phyloP scores from a whole-genome alignment of 2,113 vertebrate genomes.

The Halichoerus grypus region DNA sequence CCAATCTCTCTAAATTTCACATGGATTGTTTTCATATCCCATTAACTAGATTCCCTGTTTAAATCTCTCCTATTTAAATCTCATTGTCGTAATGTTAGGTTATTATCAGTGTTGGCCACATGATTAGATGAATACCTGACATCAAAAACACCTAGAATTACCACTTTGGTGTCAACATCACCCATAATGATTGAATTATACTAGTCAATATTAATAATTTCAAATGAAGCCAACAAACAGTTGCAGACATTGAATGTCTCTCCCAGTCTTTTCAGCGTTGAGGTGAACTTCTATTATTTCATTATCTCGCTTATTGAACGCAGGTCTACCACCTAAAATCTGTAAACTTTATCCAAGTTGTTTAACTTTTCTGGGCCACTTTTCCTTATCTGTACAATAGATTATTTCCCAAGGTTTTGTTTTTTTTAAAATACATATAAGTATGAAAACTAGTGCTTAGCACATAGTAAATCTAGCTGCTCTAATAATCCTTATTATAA shows the following conservation, averaged over 20 bases:
- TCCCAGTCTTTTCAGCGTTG: not conserved
- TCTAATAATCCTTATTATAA: not conserved
- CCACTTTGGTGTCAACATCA: not conserved
- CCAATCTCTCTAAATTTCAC: not conserved
- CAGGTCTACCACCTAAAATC: not conserved
- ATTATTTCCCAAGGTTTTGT: not conserved
- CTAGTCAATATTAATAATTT: slow-evolving; percentile 29
- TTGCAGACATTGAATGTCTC: not conserved
- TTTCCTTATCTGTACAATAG: slow-evolving; percentile 41
- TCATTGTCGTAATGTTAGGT: not conserved
- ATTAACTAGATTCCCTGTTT: not conserved
- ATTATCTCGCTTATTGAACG: not conserved
- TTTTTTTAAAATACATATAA: not conserved
- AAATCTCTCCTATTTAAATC: not conserved
- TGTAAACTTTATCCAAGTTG: not conserved
- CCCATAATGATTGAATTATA: slow-evolving; percentile 6
- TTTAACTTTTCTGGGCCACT: not conserved
- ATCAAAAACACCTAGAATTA: slow-evolving; percentile 12
- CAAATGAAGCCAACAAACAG: slow-evolving; percentile 29
- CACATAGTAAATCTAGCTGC: slow-evolving; percentile 16
- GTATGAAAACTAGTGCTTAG: slow-evolving; percentile 11
- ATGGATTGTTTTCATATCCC: not conserved
- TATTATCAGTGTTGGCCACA: not conserved
- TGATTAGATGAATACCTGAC: slow-evolving; percentile 19
- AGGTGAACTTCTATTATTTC: not conserved